Base-by-base conservation (phyloP, 2,888 invertebrate genomes). In the Drosophila paranaensis region DNA sequence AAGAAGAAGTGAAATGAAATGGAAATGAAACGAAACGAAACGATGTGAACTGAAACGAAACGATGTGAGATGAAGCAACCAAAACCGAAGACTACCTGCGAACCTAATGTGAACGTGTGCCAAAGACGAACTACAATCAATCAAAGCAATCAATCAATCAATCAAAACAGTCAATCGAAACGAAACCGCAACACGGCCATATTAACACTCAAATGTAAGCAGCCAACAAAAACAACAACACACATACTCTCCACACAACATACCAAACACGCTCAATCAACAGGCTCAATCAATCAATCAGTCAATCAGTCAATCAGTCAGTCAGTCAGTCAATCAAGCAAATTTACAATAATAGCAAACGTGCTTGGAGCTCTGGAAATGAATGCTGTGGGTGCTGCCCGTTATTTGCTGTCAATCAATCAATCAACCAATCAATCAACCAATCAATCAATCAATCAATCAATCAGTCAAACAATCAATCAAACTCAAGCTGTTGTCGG, bases 181-280 rank as follows among this genome's bases (percentile, higher is more conserved):
- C 53, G 27, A 16, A 20, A 57, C 45, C 61, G 46, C 58, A 63
- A 55, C 55, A 56, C 58, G 86, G 86, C 83, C 88, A 85, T 82
- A 85, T 13, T 20, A 37, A 39, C 25, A 74, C 74, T 68, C 65
- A 82, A 83, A 85, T 85, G 89, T 89, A 85, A 89, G 85, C 83
- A 86, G 87, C 79, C 68, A 46, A 57, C 53, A 57, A 55, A 43
- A 60, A 68, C 56, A 57, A 55, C 46, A 60, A 68, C 56, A 77
- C 64, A 60, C 16, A 69, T 33, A 56, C 48, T 54, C 13, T 30
- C 16, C 33, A 56, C 33, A 45, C 51, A 61, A 64, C 48, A 60
- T 60, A 79, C 60, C 58, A 56, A 42, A 82, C 81, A 81, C 76
- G 72, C 82, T 63, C 82, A 81, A 78, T 68, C 82, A 79, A 48